Base-by-base conservation (phyloP, 2,888 invertebrate genomes). In the Morinoia aosen region DNA sequence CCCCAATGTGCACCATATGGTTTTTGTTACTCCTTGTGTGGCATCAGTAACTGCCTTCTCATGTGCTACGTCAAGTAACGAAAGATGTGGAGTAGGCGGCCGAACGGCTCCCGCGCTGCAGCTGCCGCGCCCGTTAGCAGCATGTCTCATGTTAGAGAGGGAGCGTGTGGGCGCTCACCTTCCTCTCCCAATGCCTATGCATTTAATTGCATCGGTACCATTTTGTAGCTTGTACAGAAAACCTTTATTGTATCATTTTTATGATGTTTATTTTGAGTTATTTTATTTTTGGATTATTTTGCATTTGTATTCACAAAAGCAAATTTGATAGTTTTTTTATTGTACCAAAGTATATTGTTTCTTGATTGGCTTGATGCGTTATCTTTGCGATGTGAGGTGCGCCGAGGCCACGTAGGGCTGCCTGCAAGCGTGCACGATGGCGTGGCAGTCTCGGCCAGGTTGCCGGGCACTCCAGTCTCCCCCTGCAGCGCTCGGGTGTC, bases 381-480 rank as follows among this genome's bases (percentile, higher is more conserved):
- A 48, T 48, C 40, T 90, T 39, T 90, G 90, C 90, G 90, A 90
- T 48, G 39, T 33, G 90, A 90, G 39, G 40, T 90, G 33, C 90
- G 40, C 90, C 90, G 90, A 90, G 90, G 40, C 40, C 48, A 3
- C 90, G 76, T 33, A 76, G 76, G 76, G 76, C 19, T 76, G 33
- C 16, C 76, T 76, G 76, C 76, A 10, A 76, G 33, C 76, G 0
- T 33, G 76, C 33, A 33, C 33, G 76, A 76, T 25, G 76, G 76
- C 33, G 95, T 95, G 95, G 95, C 95, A 91, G 95, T 95, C 95
- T 58, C 58, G 58, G 40, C 48, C 39, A 96, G 95, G 95, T 95
- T 95, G 96, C 90, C 96, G 96, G 95, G 91, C 96, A 95, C 95
- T 96, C 96, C 96, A 96, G 96, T 96, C 96, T 96, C 96, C 96